A percentile compares a stretch with the other conserved stretches of the same genome.
Conservation (phyloP, 35 echinoderm and acorn worm species). For the Heliocidaris erythrogramma region DNA sequence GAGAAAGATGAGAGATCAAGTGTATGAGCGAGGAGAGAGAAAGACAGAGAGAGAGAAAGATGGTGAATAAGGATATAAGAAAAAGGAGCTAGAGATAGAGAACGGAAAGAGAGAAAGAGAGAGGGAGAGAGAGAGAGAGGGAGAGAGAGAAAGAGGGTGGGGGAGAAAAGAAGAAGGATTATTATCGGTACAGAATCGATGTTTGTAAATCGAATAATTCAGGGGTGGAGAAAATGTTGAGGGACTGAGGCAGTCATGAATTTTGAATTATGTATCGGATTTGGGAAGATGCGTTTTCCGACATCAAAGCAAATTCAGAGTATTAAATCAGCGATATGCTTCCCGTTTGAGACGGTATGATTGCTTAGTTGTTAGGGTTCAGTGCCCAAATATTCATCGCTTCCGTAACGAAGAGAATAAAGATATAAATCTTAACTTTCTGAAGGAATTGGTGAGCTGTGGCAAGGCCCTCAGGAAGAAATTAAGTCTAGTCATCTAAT, state of each 20-base stretch:
- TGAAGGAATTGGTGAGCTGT: background rate
- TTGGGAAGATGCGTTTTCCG: background rate
- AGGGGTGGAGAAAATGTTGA: background rate
- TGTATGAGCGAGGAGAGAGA: background rate
- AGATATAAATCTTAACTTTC: background rate
- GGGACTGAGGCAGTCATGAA: background rate
- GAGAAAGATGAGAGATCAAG: background rate
- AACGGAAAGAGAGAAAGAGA: background rate
- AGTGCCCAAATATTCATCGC: background rate
- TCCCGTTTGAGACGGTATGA: too few species aligned
- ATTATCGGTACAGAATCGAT: background rate
- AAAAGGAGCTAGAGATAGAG: background rate
- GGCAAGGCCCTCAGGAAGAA: background rate
- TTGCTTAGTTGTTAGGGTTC: background rate
- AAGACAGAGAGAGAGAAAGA: background rate
- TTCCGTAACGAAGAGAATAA: background rate
- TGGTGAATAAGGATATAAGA: background rate
- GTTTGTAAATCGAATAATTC: background rate
- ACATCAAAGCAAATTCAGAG: background rate
- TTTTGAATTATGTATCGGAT: background rate
- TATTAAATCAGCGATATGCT: background rate
- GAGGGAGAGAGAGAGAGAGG: background rate
- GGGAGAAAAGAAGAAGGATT: background rate
- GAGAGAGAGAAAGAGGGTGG: background rate
- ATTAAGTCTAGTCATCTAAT: background rate